Evolutionary conservation across 2,113 vertebrate species (phyloP).

Genomic region (Neopipo cinnamomea): DNA sequence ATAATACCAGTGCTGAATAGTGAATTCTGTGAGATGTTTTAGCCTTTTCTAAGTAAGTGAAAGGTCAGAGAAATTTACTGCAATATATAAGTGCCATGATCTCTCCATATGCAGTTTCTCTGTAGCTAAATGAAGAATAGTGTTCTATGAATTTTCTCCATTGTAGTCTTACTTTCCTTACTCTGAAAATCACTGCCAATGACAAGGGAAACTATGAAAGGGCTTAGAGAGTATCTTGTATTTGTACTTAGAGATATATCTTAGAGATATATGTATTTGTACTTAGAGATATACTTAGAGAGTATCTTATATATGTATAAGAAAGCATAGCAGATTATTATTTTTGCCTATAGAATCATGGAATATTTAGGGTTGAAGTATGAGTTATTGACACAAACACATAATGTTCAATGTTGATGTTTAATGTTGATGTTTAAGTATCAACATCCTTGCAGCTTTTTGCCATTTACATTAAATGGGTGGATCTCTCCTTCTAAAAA

Average conservation of each 20-base stretch:
- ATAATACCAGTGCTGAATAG: background rate
- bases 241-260: too few relatives aligned
- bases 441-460: background rate
- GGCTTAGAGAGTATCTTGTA: background rate
- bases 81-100: background rate
- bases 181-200: background rate
- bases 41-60: background rate
- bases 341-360: background rate
- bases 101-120: background rate
- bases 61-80: slow-evolving; percentile 12
- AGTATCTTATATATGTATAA: background rate
- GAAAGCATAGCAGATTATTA: background rate
- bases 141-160: background rate
- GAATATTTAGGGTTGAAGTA: background rate
- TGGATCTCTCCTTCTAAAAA: background rate
- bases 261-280: too few relatives aligned
- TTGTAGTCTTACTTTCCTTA: background rate
- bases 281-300: too few relatives aligned
- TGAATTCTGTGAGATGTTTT: background rate
- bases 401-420: background rate
- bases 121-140: background rate
- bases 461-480: background rate
- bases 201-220: background rate
- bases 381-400: background rate
- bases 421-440: background rate